Base-by-base conservation (phyloP, 2,797 vertebrate species). In the Betta splendens region DNA sequence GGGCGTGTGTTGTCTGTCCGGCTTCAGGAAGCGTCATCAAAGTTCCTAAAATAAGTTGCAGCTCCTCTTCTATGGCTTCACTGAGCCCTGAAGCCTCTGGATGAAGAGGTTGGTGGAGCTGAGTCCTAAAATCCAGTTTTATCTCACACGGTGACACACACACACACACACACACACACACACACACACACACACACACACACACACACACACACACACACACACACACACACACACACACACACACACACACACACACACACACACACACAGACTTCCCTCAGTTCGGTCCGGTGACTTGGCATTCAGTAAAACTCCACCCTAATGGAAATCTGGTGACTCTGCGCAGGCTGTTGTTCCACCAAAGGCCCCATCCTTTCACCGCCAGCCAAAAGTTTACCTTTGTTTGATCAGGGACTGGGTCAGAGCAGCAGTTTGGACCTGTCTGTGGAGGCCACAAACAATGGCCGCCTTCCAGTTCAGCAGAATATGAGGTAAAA, bases 301-400 rank as follows among this genome's bases (percentile, higher is more conserved):
- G 60, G 52, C 60, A 56, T 73, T 76, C 57, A 63, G 65, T 85
- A 40, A 72, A 79, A 83, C 79, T 78, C 83, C 77, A 64, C 21
- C 50, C 75, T 68, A 64, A 77, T 69, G 42, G 59, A 59, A 86
- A 83, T 79, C 78, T 83, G 75, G 83, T 87, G 86, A 89, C 75
- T 75, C 60, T 64, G 77, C 54, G 9, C 50, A 29, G 38, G 47
- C 53, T 21, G 22, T 59, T 6, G 39, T 50, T 57, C 33, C 33
- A 65, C 62, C 76, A 59, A 79, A 81, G 81, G 40, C 70, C 79
- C 23, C 0, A 9, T 81, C 70, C 58, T 75, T 87, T 84, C 73
- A 83, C 28, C 12, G 21, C 15, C 45, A 63, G 83, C 75, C 81
- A 80, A 76, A n/a, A 48, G 28, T 51, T 22, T 38, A 58, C 50